These are phyloP conservation scores for Blennius ocellaris DNA, from an alignment of 2,113 vertebrate species.

Conservation along the genomic window DNA sequence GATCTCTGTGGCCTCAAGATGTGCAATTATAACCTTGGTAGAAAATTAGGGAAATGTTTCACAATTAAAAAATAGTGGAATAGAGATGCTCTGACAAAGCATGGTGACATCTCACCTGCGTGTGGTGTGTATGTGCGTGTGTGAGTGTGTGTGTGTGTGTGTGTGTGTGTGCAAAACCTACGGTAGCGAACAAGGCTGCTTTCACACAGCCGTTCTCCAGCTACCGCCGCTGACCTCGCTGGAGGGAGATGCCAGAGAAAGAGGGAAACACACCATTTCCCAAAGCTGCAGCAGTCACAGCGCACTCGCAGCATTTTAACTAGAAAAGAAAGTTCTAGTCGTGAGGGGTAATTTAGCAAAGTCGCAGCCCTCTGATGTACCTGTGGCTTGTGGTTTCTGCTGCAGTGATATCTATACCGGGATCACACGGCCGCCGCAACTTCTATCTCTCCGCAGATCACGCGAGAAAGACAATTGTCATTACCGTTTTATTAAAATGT, in stretches of 20 bases:
- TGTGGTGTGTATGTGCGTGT: constrained; percentile 33
- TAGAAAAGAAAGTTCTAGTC: constrained; percentile 43
- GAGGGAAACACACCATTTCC: constrained; percentile 37
- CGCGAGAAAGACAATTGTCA: constrained; percentile 73
- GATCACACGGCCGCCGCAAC: constrained; percentile 52
- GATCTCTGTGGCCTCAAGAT: constrained; percentile 80
- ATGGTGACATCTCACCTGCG: constrained; percentile 63
- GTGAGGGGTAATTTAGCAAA: constrained; percentile 50
- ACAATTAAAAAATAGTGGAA: constrained; percentile 77
- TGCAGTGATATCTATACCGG: constrained; percentile 36
- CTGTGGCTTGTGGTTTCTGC: constrained; percentile 57
- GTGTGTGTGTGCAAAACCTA: constrained; percentile 31
- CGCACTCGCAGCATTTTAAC: constrained; percentile 48
- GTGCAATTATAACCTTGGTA: constrained; percentile 74
- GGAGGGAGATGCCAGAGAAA: constrained; percentile 42
- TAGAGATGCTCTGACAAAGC: constrained; percentile 66
- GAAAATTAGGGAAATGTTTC: constrained; percentile 82
- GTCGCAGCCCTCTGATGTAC: constrained; percentile 41
- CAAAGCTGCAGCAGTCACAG: constrained; percentile 37
- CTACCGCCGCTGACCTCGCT: constrained; percentile 63
- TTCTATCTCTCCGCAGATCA: constrained; percentile 61
- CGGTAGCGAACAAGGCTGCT: constrained; percentile 32
- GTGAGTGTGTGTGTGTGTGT: constrained; percentile 35
- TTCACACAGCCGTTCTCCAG: constrained; percentile 55
- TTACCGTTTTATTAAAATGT: constrained; percentile 77